Evolutionary conservation across 1,140 invertebrate species (phyloP).

Genomic region (Drosophila auraria): DNA sequence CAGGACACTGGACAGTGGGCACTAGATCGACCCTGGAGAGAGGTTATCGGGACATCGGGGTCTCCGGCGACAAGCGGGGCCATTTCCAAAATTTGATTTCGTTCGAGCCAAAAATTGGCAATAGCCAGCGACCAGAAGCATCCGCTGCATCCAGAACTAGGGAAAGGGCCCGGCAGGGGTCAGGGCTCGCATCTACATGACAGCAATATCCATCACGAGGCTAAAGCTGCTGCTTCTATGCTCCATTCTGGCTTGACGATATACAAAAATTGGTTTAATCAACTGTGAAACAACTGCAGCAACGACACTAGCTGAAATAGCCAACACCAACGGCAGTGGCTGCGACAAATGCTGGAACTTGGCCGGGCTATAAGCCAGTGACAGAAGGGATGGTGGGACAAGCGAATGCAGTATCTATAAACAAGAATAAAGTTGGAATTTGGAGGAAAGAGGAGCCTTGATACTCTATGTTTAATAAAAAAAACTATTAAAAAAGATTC

Average conservation of each 20-base stretch:
- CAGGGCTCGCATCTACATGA: slow-evolving; percentile 60
- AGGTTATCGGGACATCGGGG: slow-evolving; percentile 27
- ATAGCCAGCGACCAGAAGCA: slow-evolving; percentile 56
- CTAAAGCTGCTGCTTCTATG: slow-evolving; percentile 48
- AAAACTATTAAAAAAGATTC: rapidly evolving
- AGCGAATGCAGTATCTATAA: slow-evolving; percentile 21
- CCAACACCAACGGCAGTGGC: slow-evolving; percentile 46
- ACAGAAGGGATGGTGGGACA: slow-evolving; percentile 18
- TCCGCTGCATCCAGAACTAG: background rate
- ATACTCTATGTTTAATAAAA: background rate
- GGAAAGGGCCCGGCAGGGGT: background rate
- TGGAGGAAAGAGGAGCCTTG: background rate
- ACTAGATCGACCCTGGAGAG: background rate
- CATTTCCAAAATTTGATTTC: slow-evolving; percentile 83
- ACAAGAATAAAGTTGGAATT: slow-evolving; percentile 3
- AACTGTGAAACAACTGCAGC: slow-evolving; percentile 82
- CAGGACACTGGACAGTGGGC: slow-evolving; percentile 14
- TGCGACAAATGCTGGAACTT: slow-evolving; percentile 60
- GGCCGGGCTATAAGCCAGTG: slow-evolving; percentile 19
- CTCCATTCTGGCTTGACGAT: slow-evolving; percentile 62
- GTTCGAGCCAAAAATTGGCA: slow-evolving; percentile 68
- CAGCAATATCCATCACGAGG: slow-evolving; percentile 80
- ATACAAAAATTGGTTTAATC: slow-evolving; percentile 84
- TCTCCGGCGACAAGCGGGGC: slow-evolving; percentile 49
- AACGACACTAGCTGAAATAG: slow-evolving; percentile 58